Base-by-base conservation (phyloP, 2,888 invertebrate species). In the Melanophora roralis region DNA sequence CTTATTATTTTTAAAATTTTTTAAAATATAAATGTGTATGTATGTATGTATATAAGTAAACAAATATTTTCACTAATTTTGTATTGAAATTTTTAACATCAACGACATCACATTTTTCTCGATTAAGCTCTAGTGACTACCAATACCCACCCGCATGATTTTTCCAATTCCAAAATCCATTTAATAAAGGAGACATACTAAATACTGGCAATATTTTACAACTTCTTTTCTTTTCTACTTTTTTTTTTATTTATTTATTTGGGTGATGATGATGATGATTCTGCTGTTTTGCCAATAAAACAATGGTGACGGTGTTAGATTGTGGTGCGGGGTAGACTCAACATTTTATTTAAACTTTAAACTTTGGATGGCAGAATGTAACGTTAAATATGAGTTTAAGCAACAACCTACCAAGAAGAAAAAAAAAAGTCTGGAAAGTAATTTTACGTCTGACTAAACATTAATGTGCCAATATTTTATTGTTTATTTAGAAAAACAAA, bases 361-460 rank as follows among this genome's bases (percentile, higher is more conserved):
- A 80, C 49, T 68, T 36, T 23, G 34, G 34, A 11, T 32, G 21
- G 64, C 40, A 36, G 36, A 38, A 55, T 21, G 32, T 23, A 59
- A 74, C 49, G 57, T 49, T 74, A 67, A 74, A 65, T 64, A 47
- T 34, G 27, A 57, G 62, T 65, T 67, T 60, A 62, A 53, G 40
- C 23, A 59, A 43, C 60, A 60, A 45, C 38, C 57, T 40, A 64
- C 36, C 19, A 57, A 43, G 23, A 64, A 68, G 49, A 47, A 71
- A 53, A 68, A 59, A 82, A 83, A 86, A 86, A 87, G 88, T 88
- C 89, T 88, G 86, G 86, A 88, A 89, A 89, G 89, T 89, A 89
- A 89, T 89, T 89, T 89, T 89, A 89, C 89, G 89, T 88, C 88
- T 89, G 89, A 89, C 89, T 89, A 89, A 89, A 89, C 89, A 89